Evolutionary conservation across 2,888 invertebrate genomes (phyloP), one percentile per base, ranked within the genome.

Genomic region (Adelognathus sp.): DNA sequence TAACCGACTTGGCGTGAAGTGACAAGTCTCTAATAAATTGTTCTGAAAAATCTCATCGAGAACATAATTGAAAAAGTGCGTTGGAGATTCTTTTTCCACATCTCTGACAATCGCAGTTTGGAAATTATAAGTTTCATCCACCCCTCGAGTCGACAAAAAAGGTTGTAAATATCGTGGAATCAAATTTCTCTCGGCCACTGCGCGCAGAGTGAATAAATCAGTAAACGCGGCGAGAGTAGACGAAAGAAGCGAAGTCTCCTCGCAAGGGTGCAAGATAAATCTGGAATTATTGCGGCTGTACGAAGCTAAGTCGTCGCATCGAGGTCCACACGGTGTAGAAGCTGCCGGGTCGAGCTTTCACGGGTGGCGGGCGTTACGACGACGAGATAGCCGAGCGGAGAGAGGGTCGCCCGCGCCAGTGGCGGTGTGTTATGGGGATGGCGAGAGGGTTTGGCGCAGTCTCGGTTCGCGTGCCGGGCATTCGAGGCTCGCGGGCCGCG

Each of bases 381-480:
- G 63, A 70, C 64, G 29, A 41, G 39, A 69, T 56, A 69, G 70
- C 46, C n/a, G 79, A 52, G 84, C 78, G 70, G 44, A 72, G 52
- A 79, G 80, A 75, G 75, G 85, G 79, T 69, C 80, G 84, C 81
- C 80, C 83, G 78, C 81, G 81, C 81, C 80, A 81, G 87, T n/a
- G n/a, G n/a, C n/a, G n/a, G n/a, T n/a, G n/a, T 83, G 84, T 85
- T 85, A 87, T 87, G 85, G 85, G 83, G 82, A 83, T 81, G 41
- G n/a, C 70, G 64, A 56, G 63, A 60, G 50, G 72, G 69, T 61
- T 39, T 83, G 85, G 88, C 88, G 88, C 88, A 88, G 88, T 88
- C 88, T 88, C 88, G 84, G 85, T 85, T 85, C 82, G 84, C 86
- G 86, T 86, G 88, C 86, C 88, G 88, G 85, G 86, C 86, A 84